These are phyloP conservation scores for Notospermus geniculatus DNA, from an alignment of 1,140 invertebrate species.

Conservation along the genomic window DNA sequence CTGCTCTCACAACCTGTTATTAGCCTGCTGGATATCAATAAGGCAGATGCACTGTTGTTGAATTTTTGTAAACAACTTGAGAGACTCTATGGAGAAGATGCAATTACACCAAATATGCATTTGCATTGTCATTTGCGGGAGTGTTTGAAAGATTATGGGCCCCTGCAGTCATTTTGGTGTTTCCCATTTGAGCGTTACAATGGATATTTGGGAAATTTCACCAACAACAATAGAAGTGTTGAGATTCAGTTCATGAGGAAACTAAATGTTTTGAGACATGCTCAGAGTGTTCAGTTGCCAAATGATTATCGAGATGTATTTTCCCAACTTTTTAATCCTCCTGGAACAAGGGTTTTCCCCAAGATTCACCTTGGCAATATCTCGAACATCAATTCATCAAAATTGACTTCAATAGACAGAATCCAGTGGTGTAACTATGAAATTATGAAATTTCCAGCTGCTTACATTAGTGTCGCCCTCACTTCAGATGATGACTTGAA, in stretches of 20 bases:
- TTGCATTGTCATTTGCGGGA: conserved; percentile 17
- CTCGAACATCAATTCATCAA: too few species aligned
- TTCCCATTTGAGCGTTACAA: conserved; percentile 23
- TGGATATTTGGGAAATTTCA: conserved; percentile 19
- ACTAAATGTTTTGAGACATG: not conserved
- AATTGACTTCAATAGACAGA: too few species aligned
- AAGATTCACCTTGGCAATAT: too few species aligned
- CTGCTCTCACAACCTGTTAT: conserved; percentile 9
- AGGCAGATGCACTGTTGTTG: conserved; percentile 17
- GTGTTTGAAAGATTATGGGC: conserved; percentile 21
- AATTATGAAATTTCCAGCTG: too few species aligned
- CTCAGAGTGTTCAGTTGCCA: too few species aligned
- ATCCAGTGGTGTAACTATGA: too few species aligned
- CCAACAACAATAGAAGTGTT: conserved; percentile 21
- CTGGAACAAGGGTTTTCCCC: too few species aligned
- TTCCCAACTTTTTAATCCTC: too few species aligned
- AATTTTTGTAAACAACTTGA: conserved; percentile 20
- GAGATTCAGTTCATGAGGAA: conserved; percentile 23
- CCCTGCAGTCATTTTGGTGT: conserved; percentile 27
- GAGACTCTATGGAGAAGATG: conserved; percentile 16
- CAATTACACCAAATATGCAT: conserved; percentile 26
- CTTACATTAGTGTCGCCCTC: too few species aligned
- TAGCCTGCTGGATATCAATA: conserved; percentile 9
- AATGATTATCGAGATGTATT: too few species aligned
- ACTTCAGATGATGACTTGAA: too few species aligned